Evolutionary conservation across 2,888 invertebrate species (phyloP), one percentile per base, ranked within the genome.

Genomic region (Papilio protenor): DNA sequence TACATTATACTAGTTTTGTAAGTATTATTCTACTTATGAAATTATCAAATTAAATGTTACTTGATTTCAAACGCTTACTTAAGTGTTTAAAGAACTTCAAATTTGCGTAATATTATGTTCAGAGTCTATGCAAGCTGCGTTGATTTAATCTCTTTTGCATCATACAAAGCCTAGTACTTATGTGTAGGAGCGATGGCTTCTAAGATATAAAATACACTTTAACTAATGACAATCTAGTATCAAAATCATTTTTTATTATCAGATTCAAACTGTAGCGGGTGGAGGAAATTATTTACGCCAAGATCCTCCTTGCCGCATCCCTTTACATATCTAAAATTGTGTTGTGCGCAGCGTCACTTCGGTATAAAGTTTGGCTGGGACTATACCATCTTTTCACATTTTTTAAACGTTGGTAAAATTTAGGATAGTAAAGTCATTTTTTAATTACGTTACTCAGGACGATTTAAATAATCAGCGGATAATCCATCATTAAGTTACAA

Each of bases 21-120:
- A 69, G 11, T 45, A 12, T 18, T 66, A 59, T 64, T 64, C 45
- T n/a, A 70, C 47, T 49, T 21, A 49, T 47, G 23, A 49, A 71
- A 49, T 21, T 40, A 21, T 71, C 16, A 49, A 23, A 49, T 49
- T 71, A 49, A 47, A 71, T 71, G 49, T 71, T 47, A 49, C 21
- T 71, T 33, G 33, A 64, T 64, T 18, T 18, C 66, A 40, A 66
- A 66, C 3, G 27, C 18, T 40, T 66, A 66, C n/a, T 66, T 40
- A 66, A 14, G 40, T 40, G 10, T 64, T 64, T 40, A 27, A 40
- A 40, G 40, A 66, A 40, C 11, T 66, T 40, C 18, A 59, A 23
- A 27, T 66, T 40, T 66, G 4, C 40, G 40, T 64, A 64, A 64
- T 33, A 33, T 33, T 64, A 18, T 49, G 12, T 8, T 55, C 21